Evolutionary conservation across 92 coral and sea anemone genomes (phyloP).

Genomic region (Epizoanthus scotinus): DNA sequence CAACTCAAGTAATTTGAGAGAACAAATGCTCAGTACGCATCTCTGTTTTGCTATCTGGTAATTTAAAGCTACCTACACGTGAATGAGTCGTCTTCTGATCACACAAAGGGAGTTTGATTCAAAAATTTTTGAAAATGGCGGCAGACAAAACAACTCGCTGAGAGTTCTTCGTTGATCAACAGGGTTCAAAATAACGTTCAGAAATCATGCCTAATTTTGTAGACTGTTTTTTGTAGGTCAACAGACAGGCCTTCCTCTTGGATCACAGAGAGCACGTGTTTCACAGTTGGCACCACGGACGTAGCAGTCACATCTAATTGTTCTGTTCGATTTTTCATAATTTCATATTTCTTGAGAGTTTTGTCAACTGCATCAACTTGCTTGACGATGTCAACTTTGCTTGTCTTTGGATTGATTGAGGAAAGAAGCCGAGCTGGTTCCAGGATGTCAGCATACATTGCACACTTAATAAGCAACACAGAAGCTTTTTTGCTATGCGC

Average conservation of each 20-base stretch:
- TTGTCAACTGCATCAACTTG: constrained; percentile 68
- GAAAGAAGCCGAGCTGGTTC: constrained; percentile 65
- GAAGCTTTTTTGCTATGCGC: constrained; percentile 59
- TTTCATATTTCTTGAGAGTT: constrained; percentile 59
- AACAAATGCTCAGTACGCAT: too few relatives aligned
- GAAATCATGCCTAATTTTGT: too few relatives aligned
- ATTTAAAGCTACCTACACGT: too few relatives aligned
- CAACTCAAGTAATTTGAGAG: too few relatives aligned
- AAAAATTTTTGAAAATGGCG: too few relatives aligned
- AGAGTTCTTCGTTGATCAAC: too few relatives aligned
- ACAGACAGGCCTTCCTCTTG: constrained; percentile 56
- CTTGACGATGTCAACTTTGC: constrained; percentile 56
- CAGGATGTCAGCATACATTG: constrained; percentile 60
- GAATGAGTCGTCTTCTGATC: too few relatives aligned
- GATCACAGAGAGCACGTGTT: constrained; percentile 63
- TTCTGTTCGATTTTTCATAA: constrained; percentile 56
- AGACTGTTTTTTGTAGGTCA: too few relatives aligned
- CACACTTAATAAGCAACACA: constrained; percentile 56
- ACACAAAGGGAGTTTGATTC: too few relatives aligned
- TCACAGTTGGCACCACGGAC: constrained; percentile 63
- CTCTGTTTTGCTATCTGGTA: too few relatives aligned
- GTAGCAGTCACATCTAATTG: constrained; percentile 57
- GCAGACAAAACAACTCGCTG: too few relatives aligned
- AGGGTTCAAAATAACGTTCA: too few relatives aligned
- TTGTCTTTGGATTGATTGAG: constrained; percentile 62